These are phyloP conservation scores for Lordiphosa mommai DNA, from an alignment of 1,140 invertebrate genomes.

Conservation along the genomic window DNA sequence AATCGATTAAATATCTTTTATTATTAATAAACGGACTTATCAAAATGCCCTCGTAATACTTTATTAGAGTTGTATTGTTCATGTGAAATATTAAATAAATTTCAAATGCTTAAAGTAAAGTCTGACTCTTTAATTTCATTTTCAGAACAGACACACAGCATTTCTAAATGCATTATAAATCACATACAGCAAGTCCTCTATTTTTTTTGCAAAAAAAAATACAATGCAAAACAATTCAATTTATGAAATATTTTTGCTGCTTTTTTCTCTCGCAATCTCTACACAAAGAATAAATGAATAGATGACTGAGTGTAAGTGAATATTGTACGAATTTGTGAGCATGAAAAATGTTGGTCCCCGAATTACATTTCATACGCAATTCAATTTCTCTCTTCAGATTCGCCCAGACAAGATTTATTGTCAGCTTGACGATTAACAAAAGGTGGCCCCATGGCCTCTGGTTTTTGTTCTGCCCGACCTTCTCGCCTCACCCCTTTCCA, in stretches of 20 bases:
- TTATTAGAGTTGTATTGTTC: too few relatives aligned
- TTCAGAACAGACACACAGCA: conserved; percentile 11
- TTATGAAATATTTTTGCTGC: conserved; percentile 55
- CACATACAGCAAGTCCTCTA: conserved; percentile 6
- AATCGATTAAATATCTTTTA: too few relatives aligned
- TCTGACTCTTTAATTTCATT: conserved; percentile 19
- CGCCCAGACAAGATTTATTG: conserved; percentile 54
- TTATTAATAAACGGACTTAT: too few relatives aligned
- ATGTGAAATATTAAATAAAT: background rate
- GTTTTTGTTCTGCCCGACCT: conserved; percentile 2
- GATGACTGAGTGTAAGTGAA: conserved; percentile 20
- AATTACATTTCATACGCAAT: conserved; percentile 57
- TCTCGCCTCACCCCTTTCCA: conserved; percentile 39
- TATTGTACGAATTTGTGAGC: background rate
- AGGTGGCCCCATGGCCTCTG: conserved; percentile 27
- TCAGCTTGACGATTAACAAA: conserved; percentile 68
- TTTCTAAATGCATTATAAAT: conserved; percentile 57
- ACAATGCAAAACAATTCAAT: conserved; percentile 67
- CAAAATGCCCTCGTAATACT: too few relatives aligned
- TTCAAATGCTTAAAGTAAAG: background rate
- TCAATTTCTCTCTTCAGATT: conserved; percentile 20
- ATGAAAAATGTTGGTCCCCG: conserved; percentile 37
- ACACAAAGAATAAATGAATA: conserved; percentile 24
- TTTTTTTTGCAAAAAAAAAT: conserved; percentile 3
- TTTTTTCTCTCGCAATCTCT: conserved; percentile 9